Conservation (phyloP, 1,140 invertebrate genomes). For the Macrocentrus cingulum region DNA sequence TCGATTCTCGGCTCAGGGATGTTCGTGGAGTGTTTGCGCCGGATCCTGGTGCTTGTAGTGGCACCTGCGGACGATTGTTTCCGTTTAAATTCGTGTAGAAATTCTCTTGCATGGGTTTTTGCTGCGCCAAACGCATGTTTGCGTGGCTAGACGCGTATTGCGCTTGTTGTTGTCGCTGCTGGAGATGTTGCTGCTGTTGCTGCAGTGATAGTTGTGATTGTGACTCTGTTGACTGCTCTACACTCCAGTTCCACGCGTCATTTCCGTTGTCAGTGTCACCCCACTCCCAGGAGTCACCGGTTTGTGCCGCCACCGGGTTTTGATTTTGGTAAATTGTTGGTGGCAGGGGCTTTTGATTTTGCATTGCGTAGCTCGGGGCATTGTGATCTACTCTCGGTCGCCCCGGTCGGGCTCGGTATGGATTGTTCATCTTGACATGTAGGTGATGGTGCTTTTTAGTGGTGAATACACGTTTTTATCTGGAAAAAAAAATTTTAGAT, state of each 20-base stretch:
- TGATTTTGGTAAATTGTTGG: slow-evolving; percentile 25
- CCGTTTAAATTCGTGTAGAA: slow-evolving; percentile 52
- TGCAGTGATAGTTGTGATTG: slow-evolving; percentile 30
- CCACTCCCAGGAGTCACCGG: slow-evolving; percentile 49
- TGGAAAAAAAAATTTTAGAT: slow-evolving; percentile 40
- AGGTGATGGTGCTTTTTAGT: slow-evolving; percentile 31
- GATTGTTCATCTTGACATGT: slow-evolving; percentile 49
- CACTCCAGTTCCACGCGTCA: slow-evolving; percentile 55
- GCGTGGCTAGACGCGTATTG: slow-evolving; percentile 14
- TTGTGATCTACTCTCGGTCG: slow-evolving; percentile 44
- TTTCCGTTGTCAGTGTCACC: slow-evolving; percentile 45
- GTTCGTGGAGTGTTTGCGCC: slow-evolving; percentile 30
- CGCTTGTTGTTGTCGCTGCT: slow-evolving; percentile 34
- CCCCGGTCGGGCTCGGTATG: slow-evolving; percentile 46
- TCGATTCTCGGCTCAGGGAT: slow-evolving; percentile 32
- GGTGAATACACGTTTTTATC: slow-evolving; percentile 37
- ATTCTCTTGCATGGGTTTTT: slow-evolving; percentile 41
- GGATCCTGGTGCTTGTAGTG: slow-evolving; percentile 32
- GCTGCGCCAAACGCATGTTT: slow-evolving; percentile 30
- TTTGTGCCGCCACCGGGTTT: slow-evolving; percentile 30
- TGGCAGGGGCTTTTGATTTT: slow-evolving; percentile 44
- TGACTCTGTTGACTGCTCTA: slow-evolving; percentile 46
- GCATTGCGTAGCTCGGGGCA: slow-evolving; percentile 38
- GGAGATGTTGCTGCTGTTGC: slow-evolving; percentile 31
- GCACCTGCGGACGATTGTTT: slow-evolving; percentile 35